Evolutionary conservation across 2,113 vertebrate species (phyloP), one percentile per base, ranked within the genome.

Genomic region (Siniperca chuatsi): DNA sequence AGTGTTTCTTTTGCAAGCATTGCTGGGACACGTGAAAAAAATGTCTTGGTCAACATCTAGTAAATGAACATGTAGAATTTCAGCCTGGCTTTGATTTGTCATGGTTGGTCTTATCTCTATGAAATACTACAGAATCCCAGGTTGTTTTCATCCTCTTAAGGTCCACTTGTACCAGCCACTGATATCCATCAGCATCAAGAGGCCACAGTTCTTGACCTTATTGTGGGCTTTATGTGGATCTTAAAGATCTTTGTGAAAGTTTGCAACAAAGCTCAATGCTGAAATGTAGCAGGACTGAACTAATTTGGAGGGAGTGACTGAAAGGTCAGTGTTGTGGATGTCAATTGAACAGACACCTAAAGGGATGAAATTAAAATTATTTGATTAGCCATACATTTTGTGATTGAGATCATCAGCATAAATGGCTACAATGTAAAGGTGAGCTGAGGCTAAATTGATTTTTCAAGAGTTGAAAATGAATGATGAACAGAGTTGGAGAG

Each of bases 11-110:
- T 75, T 79, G 40, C 62, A 78, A 79, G 85, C 55, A 71, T 64
- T 42, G 80, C 81, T 21, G 65, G 75, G 67, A 89, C 85, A 90
- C 13, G 67, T 75, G 81, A 91, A 66, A 88, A 67, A 67, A 90
- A 82, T 67, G 33, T 78, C 65, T 57, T 3, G 16, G 65, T 82
- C 54, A 64, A 25, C 73, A 52, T 85, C 42, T 12, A 11, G 18
- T 44, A 21, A 52, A 42, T 0, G 3, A 72, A 84, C 54, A 29
- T 25, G 23, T 40, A 55, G 68, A 72, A 61, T 23, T 57, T 76
- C 35, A 67, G 23, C 35, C 48, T 15, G 58, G 73, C 44, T 84
- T 68, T 72, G 40, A 75, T 75, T 82, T 71, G n/a, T 57, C 50
- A 52, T n/a, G 44, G 50, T 74, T 57, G 40, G 69, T 68, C 52